Evolutionary conservation across 1,140 invertebrate genomes (phyloP).

Genomic region (Ceratina australensis): DNA sequence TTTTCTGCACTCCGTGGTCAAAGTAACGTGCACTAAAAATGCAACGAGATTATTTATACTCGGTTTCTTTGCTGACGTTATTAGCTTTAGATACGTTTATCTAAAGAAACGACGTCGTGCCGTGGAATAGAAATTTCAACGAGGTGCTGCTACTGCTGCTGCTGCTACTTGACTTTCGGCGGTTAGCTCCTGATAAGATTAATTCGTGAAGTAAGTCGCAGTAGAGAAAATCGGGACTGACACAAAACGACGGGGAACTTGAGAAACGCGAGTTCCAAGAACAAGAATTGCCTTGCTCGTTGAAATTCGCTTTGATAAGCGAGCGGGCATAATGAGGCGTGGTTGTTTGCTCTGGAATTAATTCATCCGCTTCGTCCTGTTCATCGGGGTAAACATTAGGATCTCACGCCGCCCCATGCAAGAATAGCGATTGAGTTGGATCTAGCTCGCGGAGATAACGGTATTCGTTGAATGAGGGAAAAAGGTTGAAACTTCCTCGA

Average conservation of each 20-base stretch:
- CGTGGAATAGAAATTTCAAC: background rate
- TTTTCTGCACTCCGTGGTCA: too few relatives aligned
- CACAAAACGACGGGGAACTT: too few relatives aligned
- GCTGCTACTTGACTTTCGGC: background rate
- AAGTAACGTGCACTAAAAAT: too few relatives aligned
- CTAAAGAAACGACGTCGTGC: too few relatives aligned
- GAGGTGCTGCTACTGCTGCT: too few relatives aligned
- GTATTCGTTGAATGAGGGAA: background rate
- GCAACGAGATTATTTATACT: too few relatives aligned
- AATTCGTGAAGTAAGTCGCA: background rate
- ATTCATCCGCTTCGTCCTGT: background rate
- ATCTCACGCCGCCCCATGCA: background rate
- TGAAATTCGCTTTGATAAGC: background rate
- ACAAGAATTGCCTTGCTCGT: background rate
- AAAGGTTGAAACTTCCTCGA: background rate
- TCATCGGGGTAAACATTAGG: background rate
- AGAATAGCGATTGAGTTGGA: background rate
- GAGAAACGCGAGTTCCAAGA: background rate
- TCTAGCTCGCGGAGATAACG: constrained; percentile 5
- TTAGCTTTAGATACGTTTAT: too few relatives aligned
- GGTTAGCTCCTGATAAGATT: constrained; percentile 10
- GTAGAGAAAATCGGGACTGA: too few relatives aligned
- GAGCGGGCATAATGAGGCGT: background rate
- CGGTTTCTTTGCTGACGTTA: too few relatives aligned
- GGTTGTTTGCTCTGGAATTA: background rate